Percentiles rank a stretch among this genome's conserved stretches.
These are phyloP conservation scores for Clupea harengus DNA, from an alignment of 2,113 vertebrate genomes.

Conservation along the genomic window DNA sequence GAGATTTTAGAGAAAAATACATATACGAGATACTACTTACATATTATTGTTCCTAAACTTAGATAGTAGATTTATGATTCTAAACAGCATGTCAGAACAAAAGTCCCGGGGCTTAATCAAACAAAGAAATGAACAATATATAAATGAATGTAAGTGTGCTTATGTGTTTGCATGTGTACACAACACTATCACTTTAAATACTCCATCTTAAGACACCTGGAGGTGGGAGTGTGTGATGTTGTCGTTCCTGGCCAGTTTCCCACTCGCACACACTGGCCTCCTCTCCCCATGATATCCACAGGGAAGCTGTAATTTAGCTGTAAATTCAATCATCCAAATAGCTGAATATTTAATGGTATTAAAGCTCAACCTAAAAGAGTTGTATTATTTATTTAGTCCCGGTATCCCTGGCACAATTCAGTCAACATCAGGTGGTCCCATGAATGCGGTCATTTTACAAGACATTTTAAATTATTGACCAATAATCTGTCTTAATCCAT, in stretches of 20 bases:
- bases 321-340: conserved; percentile 75
- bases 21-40: no score
- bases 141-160: no score
- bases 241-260: conserved; percentile 39
- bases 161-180: no score
- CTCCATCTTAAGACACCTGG: conserved; percentile 66
- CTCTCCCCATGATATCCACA: conserved; percentile 59
- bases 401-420: conserved; percentile 56
- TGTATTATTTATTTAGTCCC: conserved; percentile 73
- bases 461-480: conserved; percentile 71
- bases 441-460: conserved; percentile 60
- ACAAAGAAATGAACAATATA: no score
- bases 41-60: no score
- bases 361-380: conserved; percentile 60
- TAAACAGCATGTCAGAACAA: no score
- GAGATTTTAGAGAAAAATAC: no score
- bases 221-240: conserved; percentile 49
- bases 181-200: conserved; percentile 35
- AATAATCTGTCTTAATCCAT: conserved; percentile 75
- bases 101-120: no score
- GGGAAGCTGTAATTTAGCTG: conserved; percentile 70
- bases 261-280: conserved; percentile 43
- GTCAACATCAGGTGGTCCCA: conserved; percentile 64
- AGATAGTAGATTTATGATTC: no score
- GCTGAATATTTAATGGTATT: conserved; percentile 77